Evolutionary conservation across 2,113 vertebrate genomes (phyloP), one percentile per base, ranked within the genome.

Genomic region (Grammomys surdaster): DNA sequence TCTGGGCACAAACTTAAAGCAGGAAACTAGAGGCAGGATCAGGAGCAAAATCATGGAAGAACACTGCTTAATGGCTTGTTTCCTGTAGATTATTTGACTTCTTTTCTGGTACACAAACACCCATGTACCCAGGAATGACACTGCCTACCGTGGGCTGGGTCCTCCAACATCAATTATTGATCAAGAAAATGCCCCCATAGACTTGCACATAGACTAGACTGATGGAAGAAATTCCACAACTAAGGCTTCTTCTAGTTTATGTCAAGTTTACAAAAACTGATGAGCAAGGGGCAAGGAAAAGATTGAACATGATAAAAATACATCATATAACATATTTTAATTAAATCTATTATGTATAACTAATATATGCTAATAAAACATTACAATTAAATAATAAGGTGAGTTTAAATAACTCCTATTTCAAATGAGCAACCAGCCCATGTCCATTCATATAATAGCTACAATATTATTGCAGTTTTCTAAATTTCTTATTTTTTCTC

Each of bases 401-500:
- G 24, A 72, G 14, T 90, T 82, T 80, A 78, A 72, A 54, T 14
- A 94, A 95, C 16, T 91, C 40, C 17, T 78, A 72, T n/a, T 90
- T 93, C 36, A 95, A 96, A 65, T 88, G 87, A 94, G 67, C 4
- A 86, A 89, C 12, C 73, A 93, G 72, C 43, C 22, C 24, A 89
- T 85, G 80, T n/a, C 51, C 51, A 48, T 87, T 92, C 91, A 56
- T 65, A 63, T n/a, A 92, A 95, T 63, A 81, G 40, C 93, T 94
- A 69, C 22, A 89, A 48, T 82, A 93, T 87, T 77, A 86, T 31
- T 92, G 76, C 10, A 63, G 63, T 63, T 36, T 81, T 40, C 33
- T 88, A 40, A 67, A 73, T 90, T 97, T 86, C 26, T 92, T 54
- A 46, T 88, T 93, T 96, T 96, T 88, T 54, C 22, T 46, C 54